These are phyloP conservation scores for Epinotia demarniana DNA, from an alignment of 2,888 invertebrate species.

Conservation along the genomic window DNA sequence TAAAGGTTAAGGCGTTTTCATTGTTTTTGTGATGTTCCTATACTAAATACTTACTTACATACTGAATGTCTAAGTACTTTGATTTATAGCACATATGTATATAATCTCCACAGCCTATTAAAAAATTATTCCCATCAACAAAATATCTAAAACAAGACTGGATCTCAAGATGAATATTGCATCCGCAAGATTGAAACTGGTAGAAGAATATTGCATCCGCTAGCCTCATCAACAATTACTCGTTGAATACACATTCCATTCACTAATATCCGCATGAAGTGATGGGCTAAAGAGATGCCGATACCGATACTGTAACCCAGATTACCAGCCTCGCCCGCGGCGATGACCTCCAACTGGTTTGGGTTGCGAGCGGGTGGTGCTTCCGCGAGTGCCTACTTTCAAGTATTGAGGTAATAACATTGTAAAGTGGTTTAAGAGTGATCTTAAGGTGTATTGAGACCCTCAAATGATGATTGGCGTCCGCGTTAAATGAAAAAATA, in stretches of 20 bases:
- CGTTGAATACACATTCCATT: constrained; percentile 3
- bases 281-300: not conserved
- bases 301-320: constrained; percentile 31
- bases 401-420: not conserved
- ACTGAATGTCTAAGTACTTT: too few species aligned
- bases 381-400: constrained; percentile 29
- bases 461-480: not conserved
- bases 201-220: not conserved
- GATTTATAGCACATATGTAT: too few species aligned
- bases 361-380: not conserved
- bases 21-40: not conserved
- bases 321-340: constrained; percentile 18
- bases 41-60: too few species aligned
- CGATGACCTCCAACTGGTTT: constrained; percentile 39
- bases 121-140: not conserved
- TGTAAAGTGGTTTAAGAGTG: constrained; percentile 1
- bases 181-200: too few species aligned
- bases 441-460: not conserved
- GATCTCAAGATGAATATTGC: too few species aligned
- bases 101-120: too few species aligned
- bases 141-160: too few species aligned
- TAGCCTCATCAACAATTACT: not conserved
- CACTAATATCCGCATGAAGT: not conserved
- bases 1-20: not conserved
- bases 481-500: not conserved